Evolutionary conservation across 92 coral and sea anemone genomes (phyloP).

Genomic region (Galaxea fascicularis): DNA sequence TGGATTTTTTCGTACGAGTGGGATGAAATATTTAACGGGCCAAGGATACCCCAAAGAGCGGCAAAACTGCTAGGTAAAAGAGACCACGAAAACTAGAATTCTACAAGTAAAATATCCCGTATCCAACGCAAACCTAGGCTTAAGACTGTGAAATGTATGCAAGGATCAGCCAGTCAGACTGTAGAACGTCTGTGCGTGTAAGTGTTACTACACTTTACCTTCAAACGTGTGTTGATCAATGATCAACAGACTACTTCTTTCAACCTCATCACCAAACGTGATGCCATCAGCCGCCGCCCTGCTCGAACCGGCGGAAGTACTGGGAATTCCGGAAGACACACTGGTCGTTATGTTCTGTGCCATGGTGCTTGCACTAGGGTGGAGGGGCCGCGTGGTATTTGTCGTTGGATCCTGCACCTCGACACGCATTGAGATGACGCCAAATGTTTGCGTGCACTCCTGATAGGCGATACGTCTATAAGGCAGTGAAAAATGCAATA

Average conservation of each 20-base stretch:
- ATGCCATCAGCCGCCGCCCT: constrained; percentile 90
- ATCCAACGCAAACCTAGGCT: too few relatives aligned
- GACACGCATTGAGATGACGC: constrained; percentile 84
- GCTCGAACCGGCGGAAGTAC: constrained; percentile 63
- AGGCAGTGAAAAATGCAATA: not conserved
- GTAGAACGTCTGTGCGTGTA: too few relatives aligned
- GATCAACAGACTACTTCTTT: constrained; percentile 85
- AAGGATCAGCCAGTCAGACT: too few relatives aligned
- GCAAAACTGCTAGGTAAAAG: too few relatives aligned
- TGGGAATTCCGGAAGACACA: constrained; percentile 59
- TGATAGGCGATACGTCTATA: constrained; percentile 94
- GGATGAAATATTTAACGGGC: too few relatives aligned
- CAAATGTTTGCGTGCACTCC: constrained; percentile 94
- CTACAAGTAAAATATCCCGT: too few relatives aligned
- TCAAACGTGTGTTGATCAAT: constrained; percentile 98
- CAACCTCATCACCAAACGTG: constrained; percentile 97
- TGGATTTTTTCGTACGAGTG: too few relatives aligned
- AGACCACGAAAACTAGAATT: too few relatives aligned
- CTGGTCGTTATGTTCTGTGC: constrained; percentile 86
- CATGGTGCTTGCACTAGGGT: constrained; percentile 94
- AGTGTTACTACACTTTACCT: constrained; percentile 51
- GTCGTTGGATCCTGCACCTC: constrained; percentile 83
- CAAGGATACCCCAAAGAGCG: too few relatives aligned
- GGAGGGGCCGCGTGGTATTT: constrained; percentile 81
- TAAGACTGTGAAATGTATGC: too few relatives aligned